Evolutionary conservation across 2,797 vertebrate genomes (phyloP).

Genomic region (Pipistrellus nathusii): DNA sequence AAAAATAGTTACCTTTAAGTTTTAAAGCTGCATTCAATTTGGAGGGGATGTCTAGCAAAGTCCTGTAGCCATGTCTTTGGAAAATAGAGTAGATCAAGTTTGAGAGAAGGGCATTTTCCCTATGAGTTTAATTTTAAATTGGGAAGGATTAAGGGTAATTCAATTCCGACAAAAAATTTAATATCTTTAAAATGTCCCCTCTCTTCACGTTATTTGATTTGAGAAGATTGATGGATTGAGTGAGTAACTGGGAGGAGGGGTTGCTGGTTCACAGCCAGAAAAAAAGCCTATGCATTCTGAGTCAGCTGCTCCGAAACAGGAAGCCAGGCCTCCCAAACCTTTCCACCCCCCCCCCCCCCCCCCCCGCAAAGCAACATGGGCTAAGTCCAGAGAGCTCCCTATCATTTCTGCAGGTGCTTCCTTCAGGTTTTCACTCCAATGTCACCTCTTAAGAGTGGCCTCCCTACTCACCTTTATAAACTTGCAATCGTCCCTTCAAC

Average conservation of each 20-base stretch:
- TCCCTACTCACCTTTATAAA: not conserved
- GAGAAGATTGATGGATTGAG: not conserved
- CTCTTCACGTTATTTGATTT: not conserved
- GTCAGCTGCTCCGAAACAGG: constrained; percentile 19
- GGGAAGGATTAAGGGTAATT: not conserved
- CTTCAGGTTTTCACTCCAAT: not conserved
- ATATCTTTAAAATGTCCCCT: constrained; percentile 3
- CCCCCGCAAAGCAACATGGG: not conserved
- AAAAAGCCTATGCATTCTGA: not conserved
- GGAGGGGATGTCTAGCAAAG: not conserved
- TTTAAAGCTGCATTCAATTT: not conserved
- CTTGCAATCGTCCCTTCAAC: not conserved
- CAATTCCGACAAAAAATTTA: not conserved
- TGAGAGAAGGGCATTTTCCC: not conserved
- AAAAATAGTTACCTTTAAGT: not conserved
- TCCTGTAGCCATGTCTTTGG: not conserved
- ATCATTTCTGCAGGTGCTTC: not conserved
- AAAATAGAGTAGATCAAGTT: not conserved
- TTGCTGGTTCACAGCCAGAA: not conserved
- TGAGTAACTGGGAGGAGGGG: not conserved
- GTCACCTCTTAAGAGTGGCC: not conserved
- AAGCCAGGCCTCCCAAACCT: not conserved
- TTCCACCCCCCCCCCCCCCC: no score
- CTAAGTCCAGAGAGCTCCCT: no score
- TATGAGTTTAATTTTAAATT: constrained; percentile 32